Base-by-base conservation (phyloP, 2,797 vertebrate genomes). In the Artibeus lituratus region DNA sequence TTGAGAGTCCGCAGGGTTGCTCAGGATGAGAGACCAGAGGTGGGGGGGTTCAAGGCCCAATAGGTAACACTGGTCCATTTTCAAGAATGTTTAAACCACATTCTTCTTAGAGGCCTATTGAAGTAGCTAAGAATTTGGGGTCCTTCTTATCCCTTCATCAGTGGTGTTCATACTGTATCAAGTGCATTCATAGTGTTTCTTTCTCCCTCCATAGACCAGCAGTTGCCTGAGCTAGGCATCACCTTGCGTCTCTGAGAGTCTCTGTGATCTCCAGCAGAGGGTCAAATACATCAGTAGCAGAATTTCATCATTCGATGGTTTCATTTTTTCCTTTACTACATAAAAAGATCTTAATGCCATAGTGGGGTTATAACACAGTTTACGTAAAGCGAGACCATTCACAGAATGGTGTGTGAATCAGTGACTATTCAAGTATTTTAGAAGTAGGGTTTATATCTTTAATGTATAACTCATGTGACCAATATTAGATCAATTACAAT, bases 331-430 rank as follows among this genome's bases (percentile, higher is more conserved):
- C 80, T 89, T 87, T 37, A 35, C 57, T 91, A 90, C 83, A 69
- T 89, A 77, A 80, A 91, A 84, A 70, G 10, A 21, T 73, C 59
- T 78, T 73, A 85, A 55, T 72, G 69, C 18, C 49, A 24, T 87
- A 42, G 65, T 85, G 55, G 51, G 53, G 81, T 95, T 29, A 37
- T 73, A 92, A 69, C 19, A 90, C 42, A 82, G 89, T 91, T 97
- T 35, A 78, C 84, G n/a, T n/a, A n/a, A n/a, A n/a, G n/a, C n/a
- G 94, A 87, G 32, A 78, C 49, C 35, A 14, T 85, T 95, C 55
- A 80, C 70, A 92, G 69, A 95, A 78, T 70, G 55, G 76, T 37
- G 44, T 81, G 78, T 59, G 53, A 81, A 32, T 81, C 19, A 22
- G 49, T 85, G 59, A 53, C 4, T 84, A 26, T 49, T 90, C 51